These are phyloP conservation scores for Sebastes glaucus DNA, from an alignment of 2,797 vertebrate species.

Conservation along the genomic window DNA sequence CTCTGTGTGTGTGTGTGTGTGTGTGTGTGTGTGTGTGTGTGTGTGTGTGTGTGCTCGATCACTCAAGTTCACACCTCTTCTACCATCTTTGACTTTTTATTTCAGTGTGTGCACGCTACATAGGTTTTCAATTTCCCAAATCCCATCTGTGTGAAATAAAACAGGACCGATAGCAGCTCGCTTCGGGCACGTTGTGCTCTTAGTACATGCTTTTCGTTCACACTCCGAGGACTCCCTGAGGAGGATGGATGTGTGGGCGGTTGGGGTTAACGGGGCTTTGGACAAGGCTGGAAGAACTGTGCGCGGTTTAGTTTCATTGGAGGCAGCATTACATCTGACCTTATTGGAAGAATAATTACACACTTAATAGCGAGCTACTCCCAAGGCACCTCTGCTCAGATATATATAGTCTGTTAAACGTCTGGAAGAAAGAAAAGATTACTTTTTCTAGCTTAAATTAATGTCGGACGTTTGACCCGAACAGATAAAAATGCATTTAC, in stretches of 20 bases:
- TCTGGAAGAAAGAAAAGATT: not conserved
- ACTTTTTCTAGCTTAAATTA: conserved; percentile 9
- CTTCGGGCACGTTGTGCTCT: conserved; percentile 17
- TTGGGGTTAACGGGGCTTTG: conserved; percentile 28
- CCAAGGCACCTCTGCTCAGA: conserved; percentile 15
- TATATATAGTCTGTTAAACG: not conserved
- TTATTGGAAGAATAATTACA: conserved; percentile 32
- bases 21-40: not conserved
- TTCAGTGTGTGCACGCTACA: conserved; percentile 34
- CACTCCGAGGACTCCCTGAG: conserved; percentile 42
- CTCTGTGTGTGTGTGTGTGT: not conserved
- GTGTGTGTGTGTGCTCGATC: not conserved
- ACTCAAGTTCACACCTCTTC: not conserved
- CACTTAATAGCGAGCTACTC: conserved; percentile 19
- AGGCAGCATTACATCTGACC: conserved; percentile 32
- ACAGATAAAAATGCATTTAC: not conserved
- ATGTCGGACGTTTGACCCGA: conserved; percentile 1
- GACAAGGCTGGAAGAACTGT: conserved; percentile 19
- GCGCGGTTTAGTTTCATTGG: conserved; percentile 14
- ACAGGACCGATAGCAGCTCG: conserved; percentile 34
- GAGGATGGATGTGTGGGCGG: conserved; percentile 22
- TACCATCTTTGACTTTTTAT: conserved; percentile 6
- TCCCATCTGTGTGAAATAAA: conserved; percentile 36
- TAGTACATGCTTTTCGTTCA: conserved; percentile 54
- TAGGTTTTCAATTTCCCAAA: conserved; percentile 64